phyloP scores from a whole-genome alignment of 2,888 invertebrate species.

The Calliopum simillimum region DNA sequence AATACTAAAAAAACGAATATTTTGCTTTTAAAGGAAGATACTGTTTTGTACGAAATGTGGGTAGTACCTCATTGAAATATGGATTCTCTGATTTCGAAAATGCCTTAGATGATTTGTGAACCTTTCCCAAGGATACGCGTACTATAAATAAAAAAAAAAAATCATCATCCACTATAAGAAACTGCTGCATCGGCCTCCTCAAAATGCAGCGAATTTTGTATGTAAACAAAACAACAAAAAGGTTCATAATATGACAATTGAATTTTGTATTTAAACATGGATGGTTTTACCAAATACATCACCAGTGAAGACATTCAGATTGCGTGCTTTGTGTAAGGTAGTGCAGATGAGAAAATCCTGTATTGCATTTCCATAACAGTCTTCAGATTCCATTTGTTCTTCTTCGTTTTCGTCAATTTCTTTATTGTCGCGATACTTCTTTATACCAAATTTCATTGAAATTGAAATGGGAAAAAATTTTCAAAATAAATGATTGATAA shows the following conservation, averaged over 20 bases:
- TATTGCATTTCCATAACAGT: slow-evolving; percentile 60
- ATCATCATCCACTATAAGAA: too few relatives aligned
- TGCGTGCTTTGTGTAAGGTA: slow-evolving; percentile 75
- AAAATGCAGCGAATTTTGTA: too few relatives aligned
- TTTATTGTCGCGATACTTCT: not conserved
- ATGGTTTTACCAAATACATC: too few relatives aligned
- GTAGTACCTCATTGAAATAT: slow-evolving; percentile 75
- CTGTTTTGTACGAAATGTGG: not conserved
- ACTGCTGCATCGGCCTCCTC: too few relatives aligned
- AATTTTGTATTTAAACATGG: too few relatives aligned
- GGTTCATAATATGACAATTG: too few relatives aligned
- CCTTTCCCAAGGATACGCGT: slow-evolving; percentile 73
- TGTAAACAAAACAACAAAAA: too few relatives aligned
- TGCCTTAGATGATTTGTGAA: slow-evolving; percentile 72
- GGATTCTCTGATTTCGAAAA: slow-evolving; percentile 74
- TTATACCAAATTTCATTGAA: slow-evolving; percentile 2
- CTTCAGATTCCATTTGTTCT: slow-evolving; percentile 35
- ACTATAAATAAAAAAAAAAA: too few relatives aligned
- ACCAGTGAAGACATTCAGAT: slow-evolving; percentile 69
- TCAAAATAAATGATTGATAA: not conserved
- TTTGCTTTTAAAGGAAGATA: not conserved
- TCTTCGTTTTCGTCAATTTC: too few relatives aligned
- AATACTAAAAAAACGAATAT: slow-evolving; percentile 70
- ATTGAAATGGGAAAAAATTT: not conserved
- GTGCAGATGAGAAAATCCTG: slow-evolving; percentile 73